phyloP scores from a whole-genome alignment of 2,113 vertebrate species.

The Thamnaconus septentrionalis region DNA sequence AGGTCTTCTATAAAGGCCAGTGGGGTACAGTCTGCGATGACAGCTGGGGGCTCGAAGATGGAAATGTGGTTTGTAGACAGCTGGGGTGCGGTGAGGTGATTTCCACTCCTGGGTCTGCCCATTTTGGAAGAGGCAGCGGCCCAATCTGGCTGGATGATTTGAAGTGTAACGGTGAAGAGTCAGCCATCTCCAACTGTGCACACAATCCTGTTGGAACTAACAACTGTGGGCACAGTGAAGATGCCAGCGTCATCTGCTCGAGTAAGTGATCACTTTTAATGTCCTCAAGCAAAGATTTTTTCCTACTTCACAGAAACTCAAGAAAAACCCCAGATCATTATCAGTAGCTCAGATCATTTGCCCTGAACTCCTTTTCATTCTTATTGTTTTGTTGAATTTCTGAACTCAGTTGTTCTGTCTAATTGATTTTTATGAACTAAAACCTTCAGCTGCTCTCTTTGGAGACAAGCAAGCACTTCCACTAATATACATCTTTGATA shows the following conservation, averaged over 20 bases:
- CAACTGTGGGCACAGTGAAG: slow-evolving; percentile 68
- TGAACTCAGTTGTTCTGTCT: no score
- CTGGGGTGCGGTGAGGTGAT: slow-evolving; percentile 58
- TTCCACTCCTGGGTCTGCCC: slow-evolving; percentile 31
- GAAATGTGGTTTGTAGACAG: slow-evolving; percentile 60
- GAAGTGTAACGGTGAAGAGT: slow-evolving; percentile 53
- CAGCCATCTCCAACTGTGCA: slow-evolving; percentile 47
- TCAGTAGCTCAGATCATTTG: no score
- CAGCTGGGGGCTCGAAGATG: slow-evolving; percentile 40
- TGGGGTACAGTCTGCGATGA: slow-evolving; percentile 72
- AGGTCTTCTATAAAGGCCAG: slow-evolving; percentile 46
- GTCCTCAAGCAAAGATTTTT: no score
- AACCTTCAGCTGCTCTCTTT: no score
- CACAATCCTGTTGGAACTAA: slow-evolving; percentile 51
- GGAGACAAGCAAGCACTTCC: no score
- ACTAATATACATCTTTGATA: no score
- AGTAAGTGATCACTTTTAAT: slow-evolving; percentile 31
- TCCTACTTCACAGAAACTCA: no score
- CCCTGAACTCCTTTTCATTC: no score
- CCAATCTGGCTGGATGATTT: slow-evolving; percentile 70
- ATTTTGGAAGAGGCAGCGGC: slow-evolving; percentile 62
- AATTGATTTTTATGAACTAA: no score
- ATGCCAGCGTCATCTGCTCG: slow-evolving; percentile 67
- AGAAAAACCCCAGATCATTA: no score
- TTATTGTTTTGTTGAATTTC: no score